Base-by-base conservation (phyloP, 2,113 vertebrate species). In the Nannobrachium achirus region DNA sequence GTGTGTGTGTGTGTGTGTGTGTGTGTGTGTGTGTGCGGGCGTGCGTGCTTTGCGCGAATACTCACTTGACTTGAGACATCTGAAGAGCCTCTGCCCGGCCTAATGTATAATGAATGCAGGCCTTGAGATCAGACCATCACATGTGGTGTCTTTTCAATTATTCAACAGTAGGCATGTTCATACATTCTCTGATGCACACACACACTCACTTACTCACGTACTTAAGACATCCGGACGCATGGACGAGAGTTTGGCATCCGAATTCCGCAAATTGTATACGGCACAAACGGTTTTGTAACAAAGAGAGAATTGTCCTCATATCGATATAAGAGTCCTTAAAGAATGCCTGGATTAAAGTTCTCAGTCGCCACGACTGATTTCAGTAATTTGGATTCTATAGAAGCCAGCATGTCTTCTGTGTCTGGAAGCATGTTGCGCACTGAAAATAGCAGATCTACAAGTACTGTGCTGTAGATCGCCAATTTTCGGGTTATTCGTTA, bases 71-170 rank as follows among this genome's bases (percentile, higher is more conserved):
- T 15, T 0, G 11, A 69, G 51, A 69, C 68, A 52, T 76, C 56
- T 60, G 68, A 80, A 75, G 70, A 73, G 8, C 14, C 19, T 40
- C 59, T 41, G 52, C 52, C 61, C 1, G 8, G 60, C 69, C 75
- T 67, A 64, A 86, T 91, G 58, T 73, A 86, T 90, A 74, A 87
- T 90, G 49, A 67, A 91, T 85, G 73, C 63, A 33, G 55, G 69
- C 63, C 64, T 77, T 69, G 60, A 76, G 80, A 83, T 87, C 79
- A 88, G 81, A 85, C 75, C 49, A 66, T 33, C 25, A 79, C 80
- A 80, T 69, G 53, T 63, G 25, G 69, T 83, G 56, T 9, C 48
- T 25, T 62, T 59, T 89, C 15, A 88, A 89, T 89, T 75, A 89
- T 91, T 89, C 6, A 88, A 18, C 10, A 63, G 38, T 2, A 66